Evolutionary conservation across 2,888 invertebrate species (phyloP).

Genomic region (Eumacrocentrus americanus): DNA sequence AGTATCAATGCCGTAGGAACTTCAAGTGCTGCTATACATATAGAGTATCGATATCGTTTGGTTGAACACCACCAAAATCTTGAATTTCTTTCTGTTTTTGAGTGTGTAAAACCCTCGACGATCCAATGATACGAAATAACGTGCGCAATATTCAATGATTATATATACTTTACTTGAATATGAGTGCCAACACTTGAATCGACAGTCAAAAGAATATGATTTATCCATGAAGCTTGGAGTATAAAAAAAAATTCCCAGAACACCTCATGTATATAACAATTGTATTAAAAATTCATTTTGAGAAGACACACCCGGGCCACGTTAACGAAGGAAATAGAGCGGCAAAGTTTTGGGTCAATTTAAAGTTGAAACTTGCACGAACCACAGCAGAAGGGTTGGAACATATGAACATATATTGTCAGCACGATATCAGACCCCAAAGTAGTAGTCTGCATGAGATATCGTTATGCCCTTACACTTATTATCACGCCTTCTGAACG

Average conservation of each 20-base stretch:
- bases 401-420: conserved; percentile 2
- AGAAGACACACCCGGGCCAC: not conserved
- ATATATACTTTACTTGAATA: no score
- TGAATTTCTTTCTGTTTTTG: no score
- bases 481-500: no score
- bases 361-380: not conserved
- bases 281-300: not conserved
- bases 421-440: not conserved
- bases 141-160: not conserved
- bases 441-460: no score
- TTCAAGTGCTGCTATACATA: conserved; percentile 11
- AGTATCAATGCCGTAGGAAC: conserved; percentile 56
- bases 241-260: not conserved
- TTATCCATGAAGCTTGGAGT: not conserved
- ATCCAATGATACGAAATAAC: not conserved
- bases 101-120: no score
- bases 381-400: conserved; percentile 8
- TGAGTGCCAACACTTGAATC: no score
- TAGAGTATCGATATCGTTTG: conserved; percentile 38
- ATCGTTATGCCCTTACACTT: no score
- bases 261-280: not conserved
- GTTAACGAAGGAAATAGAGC: not conserved
- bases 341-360: not conserved
- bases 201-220: no score
- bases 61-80: not conserved